Evolutionary conservation across 2,888 invertebrate genomes (phyloP), one percentile per base, ranked within the genome.

Genomic region (Spodoptera exigua): DNA sequence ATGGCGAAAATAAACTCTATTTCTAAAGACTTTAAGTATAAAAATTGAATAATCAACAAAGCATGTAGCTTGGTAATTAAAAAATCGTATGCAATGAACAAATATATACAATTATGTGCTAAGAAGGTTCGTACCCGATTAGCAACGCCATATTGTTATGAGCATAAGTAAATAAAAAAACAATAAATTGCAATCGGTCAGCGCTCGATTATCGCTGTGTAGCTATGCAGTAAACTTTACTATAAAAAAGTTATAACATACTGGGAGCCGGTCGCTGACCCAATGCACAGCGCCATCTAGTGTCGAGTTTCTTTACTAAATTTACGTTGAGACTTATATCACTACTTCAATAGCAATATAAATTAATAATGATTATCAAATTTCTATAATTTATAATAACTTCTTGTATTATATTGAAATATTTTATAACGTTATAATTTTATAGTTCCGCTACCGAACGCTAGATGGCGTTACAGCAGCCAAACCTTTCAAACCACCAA

Each of bases 121-220:
- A 5, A 17, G 41, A 7, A 1, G 35, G 37, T 47, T 35, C 41
- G 13, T 57, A 64, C 14, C 45, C 36, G 43, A 74, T 69, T 59
- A 14, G 60, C 17, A 12, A 10, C 37, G 49, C 55, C 52, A 56
- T 67, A 48, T 61, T 54, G 51, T 62, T 67, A 47, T 13, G 37
- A 40, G 61, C 60, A 60, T 49, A 58, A 45, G 62, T 63, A 69
- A 66, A 78, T 73, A 76, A 79, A 84, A 86, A 83, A 84, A 81
- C 79, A 86, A 82, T 80, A 79, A 79, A 79, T 66, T 64, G 68
- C 78, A 82, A 83, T 81, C 84, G 84, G 90, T 87, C 89, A 86
- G 71, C 60, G 90, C 16, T 85, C 91, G 90, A 88, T 90, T 88
- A 89, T 73, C 57, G 67, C 27, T 9, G 27, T 5, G 27, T 60